phyloP scores from a whole-genome alignment of 2,888 invertebrate species.

The Notodonta ziczac region DNA sequence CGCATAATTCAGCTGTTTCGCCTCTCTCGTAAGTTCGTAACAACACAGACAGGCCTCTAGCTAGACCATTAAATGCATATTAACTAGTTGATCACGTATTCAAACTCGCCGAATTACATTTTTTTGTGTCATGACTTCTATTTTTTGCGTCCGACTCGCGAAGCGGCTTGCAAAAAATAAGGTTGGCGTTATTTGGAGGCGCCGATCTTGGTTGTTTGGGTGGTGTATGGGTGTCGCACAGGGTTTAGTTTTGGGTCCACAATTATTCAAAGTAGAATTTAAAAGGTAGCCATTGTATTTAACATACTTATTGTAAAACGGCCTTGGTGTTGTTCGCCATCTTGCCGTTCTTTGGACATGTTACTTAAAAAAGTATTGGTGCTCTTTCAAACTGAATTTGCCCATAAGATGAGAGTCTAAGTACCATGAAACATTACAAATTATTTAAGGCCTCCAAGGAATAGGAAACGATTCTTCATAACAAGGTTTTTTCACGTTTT shows the following conservation, averaged over 20 bases:
- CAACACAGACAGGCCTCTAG: neutral
- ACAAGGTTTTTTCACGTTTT: too few species aligned
- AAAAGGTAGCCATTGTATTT: too few species aligned
- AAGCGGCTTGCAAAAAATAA: neutral
- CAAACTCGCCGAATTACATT: neutral
- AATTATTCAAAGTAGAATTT: neutral
- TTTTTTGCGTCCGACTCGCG: neutral
- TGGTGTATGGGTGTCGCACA: neutral
- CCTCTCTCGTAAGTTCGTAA: neutral
- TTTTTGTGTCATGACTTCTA: too few species aligned
- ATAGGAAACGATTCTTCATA: too few species aligned
- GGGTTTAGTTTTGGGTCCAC: neutral
- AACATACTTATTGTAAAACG: too few species aligned
- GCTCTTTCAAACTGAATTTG: too few species aligned
- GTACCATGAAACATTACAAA: too few species aligned
- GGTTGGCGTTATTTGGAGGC: neutral
- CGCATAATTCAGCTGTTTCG: neutral
- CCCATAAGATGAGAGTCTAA: too few species aligned
- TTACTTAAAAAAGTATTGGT: too few species aligned
- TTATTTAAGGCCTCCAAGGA: too few species aligned
- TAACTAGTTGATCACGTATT: neutral
- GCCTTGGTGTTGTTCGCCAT: too few species aligned
- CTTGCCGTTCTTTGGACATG: too few species aligned
- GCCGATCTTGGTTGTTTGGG: neutral
- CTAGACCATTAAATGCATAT: slow-evolving; percentile 1